Evolutionary conservation across 2,888 invertebrate species (phyloP).

Genomic region (Lycaena phlaeas): DNA sequence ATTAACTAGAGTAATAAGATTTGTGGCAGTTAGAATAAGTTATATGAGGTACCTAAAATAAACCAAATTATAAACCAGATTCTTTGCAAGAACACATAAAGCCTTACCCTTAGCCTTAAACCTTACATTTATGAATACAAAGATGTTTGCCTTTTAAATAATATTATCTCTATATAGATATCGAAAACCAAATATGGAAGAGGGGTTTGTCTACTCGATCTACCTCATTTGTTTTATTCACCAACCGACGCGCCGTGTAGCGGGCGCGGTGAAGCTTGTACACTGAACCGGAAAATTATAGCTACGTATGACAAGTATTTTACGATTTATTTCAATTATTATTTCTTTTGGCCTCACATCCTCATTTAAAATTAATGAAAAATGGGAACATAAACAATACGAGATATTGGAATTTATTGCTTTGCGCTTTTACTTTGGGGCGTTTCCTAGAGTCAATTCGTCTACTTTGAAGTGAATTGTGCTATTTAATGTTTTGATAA

Average conservation of each 20-base stretch:
- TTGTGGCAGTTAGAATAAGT: no score
- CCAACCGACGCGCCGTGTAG: neutral
- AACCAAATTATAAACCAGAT: no score
- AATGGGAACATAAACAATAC: neutral
- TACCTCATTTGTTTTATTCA: slow-evolving; percentile 5
- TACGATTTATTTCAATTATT: neutral
- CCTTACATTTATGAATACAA: no score
- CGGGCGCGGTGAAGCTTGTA: neutral
- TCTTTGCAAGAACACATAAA: no score
- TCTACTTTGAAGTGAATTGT: no score
- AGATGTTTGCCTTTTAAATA: neutral
- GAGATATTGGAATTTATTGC: neutral
- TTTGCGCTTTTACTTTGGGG: neutral
- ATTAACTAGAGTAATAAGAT: no score
- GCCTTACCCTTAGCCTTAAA: no score
- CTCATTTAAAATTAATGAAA: neutral
- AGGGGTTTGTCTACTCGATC: neutral
- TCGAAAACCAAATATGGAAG: neutral
- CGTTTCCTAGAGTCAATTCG: no score
- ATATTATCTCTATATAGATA: neutral
- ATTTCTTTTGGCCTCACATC: neutral
- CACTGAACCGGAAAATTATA: slow-evolving; percentile 8
- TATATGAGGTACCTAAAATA: no score
- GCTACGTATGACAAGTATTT: slow-evolving; percentile 1
- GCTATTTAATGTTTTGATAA: no score